A percentile compares a stretch with the other conserved stretches of the same genome.
Conservation (phyloP, 2,888 invertebrate species). For the Dryococelus australis region DNA sequence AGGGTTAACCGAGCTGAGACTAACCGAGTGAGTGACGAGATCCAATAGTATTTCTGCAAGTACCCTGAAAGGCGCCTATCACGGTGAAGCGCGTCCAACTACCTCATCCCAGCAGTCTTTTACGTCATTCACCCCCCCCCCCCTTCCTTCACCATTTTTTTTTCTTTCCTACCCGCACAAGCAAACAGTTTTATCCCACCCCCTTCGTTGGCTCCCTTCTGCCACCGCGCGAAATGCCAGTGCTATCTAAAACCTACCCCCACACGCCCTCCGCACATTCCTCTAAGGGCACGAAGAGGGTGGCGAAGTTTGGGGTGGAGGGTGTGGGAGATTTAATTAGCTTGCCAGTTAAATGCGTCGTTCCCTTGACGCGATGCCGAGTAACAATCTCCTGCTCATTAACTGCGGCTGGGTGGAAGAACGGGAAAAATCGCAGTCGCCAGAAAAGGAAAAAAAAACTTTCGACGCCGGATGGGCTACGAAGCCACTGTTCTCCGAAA, state of each 20-base stretch:
- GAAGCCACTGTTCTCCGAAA: too few relatives aligned
- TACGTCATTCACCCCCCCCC: not conserved
- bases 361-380: not conserved
- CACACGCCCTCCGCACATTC: not conserved
- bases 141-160: not conserved
- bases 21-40: too few relatives aligned
- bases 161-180: not conserved
- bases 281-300: not conserved
- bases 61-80: too few relatives aligned
- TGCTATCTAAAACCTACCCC: too few relatives aligned
- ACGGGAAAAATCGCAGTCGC: not conserved
- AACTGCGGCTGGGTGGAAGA: slow-evolving; percentile 1
- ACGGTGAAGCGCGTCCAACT: not conserved
- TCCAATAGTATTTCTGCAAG: too few relatives aligned
- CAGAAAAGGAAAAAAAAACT: too few relatives aligned
- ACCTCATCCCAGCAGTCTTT: not conserved
- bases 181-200: not conserved
- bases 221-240: not conserved
- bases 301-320: not conserved
- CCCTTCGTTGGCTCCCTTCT: not conserved
- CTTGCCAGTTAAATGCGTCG: slow-evolving; percentile 6
- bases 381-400: not conserved
- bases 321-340: not conserved
- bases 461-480: too few relatives aligned
- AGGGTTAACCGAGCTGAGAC: too few relatives aligned